These are phyloP conservation scores for Aphrophora alni DNA, from an alignment of 2,888 invertebrate species.

Conservation along the genomic window DNA sequence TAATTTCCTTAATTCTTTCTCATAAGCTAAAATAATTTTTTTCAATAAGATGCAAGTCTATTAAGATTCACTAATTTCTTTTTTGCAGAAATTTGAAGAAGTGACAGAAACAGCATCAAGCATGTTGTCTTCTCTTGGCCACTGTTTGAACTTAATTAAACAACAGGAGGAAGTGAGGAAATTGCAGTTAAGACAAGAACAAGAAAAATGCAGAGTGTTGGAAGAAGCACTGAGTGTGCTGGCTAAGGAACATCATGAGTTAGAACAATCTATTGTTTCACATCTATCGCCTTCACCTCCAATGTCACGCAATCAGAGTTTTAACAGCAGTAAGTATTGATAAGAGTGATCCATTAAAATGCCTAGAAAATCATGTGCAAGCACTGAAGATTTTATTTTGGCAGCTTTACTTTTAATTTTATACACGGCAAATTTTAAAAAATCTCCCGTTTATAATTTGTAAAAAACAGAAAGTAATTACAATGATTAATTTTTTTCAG, in stretches of 20 bases:
- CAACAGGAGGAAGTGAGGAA: slow-evolving; percentile 66
- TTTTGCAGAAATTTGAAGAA: slow-evolving; percentile 62
- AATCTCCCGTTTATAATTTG: too few relatives aligned
- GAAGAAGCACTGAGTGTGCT: slow-evolving; percentile 71
- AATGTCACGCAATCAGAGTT: slow-evolving; percentile 31
- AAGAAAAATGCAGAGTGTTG: slow-evolving; percentile 68
- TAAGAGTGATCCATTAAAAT: too few relatives aligned
- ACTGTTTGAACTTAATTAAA: slow-evolving; percentile 68
- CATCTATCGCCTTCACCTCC: slow-evolving; percentile 59
- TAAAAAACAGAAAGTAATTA: too few relatives aligned
- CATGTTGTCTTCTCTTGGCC: slow-evolving; percentile 64
- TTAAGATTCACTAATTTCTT: too few relatives aligned
- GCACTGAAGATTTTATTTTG: too few relatives aligned
- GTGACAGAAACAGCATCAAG: slow-evolving; percentile 65
- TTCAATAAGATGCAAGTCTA: too few relatives aligned
- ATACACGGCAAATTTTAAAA: slow-evolving; percentile 47
- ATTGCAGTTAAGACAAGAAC: slow-evolving; percentile 58
- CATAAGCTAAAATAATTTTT: too few relatives aligned
- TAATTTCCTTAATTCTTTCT: too few relatives aligned
- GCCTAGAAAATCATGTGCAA: too few relatives aligned
- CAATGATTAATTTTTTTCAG: too few relatives aligned
- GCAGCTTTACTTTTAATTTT: too few relatives aligned
- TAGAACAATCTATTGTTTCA: slow-evolving; percentile 69
- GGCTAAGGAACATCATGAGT: slow-evolving; percentile 70
- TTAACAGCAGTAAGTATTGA: slow-evolving; percentile 32